phyloP scores from a whole-genome alignment of 30 jellyfish, hydroid and myxozoan genomes.

The Chironex yamaguchii region DNA sequence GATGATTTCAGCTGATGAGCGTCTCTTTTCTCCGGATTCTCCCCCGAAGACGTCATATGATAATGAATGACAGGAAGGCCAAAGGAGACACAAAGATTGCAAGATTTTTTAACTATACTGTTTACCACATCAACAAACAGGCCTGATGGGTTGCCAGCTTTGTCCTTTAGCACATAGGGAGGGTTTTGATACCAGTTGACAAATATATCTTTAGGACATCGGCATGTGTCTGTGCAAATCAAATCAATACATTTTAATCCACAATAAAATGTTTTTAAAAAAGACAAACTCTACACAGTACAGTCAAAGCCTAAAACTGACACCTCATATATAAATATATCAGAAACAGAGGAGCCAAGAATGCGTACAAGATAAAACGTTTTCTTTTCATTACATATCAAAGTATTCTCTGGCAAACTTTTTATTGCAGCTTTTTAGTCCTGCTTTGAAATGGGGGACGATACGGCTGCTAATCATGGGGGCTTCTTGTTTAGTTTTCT shows the following conservation, averaged over 20 bases:
- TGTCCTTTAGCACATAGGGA: constrained; percentile 53
- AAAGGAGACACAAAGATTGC: constrained; percentile 41
- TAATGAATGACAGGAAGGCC: constrained; percentile 26
- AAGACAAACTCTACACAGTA: too few species aligned
- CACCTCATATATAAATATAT: too few species aligned
- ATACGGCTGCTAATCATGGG: too few species aligned
- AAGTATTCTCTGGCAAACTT: too few species aligned
- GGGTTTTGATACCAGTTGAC: constrained; percentile 52
- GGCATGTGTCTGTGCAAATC: constrained; percentile 67
- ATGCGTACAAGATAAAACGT: too few species aligned
- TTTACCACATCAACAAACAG: constrained; percentile 36
- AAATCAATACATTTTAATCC: not conserved
- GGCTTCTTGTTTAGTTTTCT: too few species aligned
- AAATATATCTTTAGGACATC: constrained; percentile 64
- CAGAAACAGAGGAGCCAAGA: too few species aligned
- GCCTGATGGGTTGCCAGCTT: constrained; percentile 27
- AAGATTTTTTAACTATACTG: constrained; percentile 37
- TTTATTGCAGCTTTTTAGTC: too few species aligned
- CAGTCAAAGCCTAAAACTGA: too few species aligned
- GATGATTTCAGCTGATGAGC: not conserved
- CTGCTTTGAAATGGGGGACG: too few species aligned
- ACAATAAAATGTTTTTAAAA: too few species aligned
- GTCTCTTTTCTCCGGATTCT: constrained; percentile 51
- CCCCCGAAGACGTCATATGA: constrained; percentile 51
- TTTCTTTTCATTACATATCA: too few species aligned